Evolutionary conservation across 2,113 vertebrate genomes (phyloP).

Genomic region (Etheostoma spectabile): DNA sequence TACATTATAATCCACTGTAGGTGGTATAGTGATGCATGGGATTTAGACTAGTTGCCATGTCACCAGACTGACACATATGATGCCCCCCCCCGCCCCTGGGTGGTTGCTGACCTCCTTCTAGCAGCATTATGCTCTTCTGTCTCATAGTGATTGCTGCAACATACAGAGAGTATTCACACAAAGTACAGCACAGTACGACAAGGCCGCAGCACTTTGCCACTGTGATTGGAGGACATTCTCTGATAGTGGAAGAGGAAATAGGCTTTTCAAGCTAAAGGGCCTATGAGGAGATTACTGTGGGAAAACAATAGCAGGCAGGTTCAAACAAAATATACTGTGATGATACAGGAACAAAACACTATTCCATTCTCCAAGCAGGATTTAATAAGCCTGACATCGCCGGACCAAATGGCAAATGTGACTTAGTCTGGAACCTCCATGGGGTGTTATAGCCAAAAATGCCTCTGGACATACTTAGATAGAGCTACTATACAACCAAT

Average conservation of each 20-base stretch:
- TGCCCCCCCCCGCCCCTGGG: constrained; percentile 61
- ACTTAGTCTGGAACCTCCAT: too few species aligned
- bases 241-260: constrained; percentile 28
- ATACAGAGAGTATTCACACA: constrained; percentile 9
- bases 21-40: constrained; percentile 69
- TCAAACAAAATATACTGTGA: background rate
- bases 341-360: background rate
- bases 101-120: constrained; percentile 78
- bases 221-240: constrained; percentile 55
- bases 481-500: too few species aligned
- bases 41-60: constrained; percentile 76
- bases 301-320: background rate
- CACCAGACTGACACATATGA: constrained; percentile 72
- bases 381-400: too few species aligned
- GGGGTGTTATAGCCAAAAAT: too few species aligned
- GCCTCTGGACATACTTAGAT: too few species aligned
- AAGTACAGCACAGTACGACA: constrained; percentile 27
- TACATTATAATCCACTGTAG: constrained; percentile 78
- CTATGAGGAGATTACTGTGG: constrained; percentile 23
- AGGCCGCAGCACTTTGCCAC: constrained; percentile 8
- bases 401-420: too few species aligned
- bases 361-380: background rate
- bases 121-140: constrained; percentile 58
- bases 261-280: constrained; percentile 17
- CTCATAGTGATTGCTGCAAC: constrained; percentile 33